Evolutionary conservation across 2,797 vertebrate species (phyloP), one percentile per base, ranked within the genome.

Genomic region (Rhynchonycteris naso): DNA sequence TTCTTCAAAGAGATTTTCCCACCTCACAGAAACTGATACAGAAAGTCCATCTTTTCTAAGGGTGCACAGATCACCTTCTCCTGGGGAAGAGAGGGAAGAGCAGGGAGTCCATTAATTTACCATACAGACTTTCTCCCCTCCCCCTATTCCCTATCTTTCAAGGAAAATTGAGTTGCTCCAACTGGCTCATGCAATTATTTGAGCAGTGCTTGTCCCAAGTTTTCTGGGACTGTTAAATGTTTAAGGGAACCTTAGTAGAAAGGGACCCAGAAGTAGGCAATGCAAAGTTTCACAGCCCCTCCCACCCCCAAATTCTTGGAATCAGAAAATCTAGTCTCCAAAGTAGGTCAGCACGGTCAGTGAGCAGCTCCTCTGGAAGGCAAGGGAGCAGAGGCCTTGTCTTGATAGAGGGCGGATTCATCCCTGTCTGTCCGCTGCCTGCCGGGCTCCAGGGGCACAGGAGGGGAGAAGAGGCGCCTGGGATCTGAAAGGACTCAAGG

Each of bases 331-430:
- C 84, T 93, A 96, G 97, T 92, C 93, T 92, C 91, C 84, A 90
- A 97, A 97, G 97, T 97, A 97, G 97, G 97, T 97, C 97, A 97
- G 88, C 93, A 58, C 65, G 14, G n/a, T 72, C 93, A 88, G 94
- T 79, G 80, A 95, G 93, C 95, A 52, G 96, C 92, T 93, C 78
- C 84, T 93, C 90, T 93, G 90, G 66, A 96, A 94, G 90, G 89
- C 80, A 96, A 94, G 38, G 71, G 93, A 97, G 95, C 94, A 35
- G 63, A 95, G 78, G 95, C 97, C 96, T 94, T 90, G 90, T 96
- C 94, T 95, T 96, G 94, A 74, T 84, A 88, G 95, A 96, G 78
- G 91, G 79, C 38, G 35, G 79, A 84, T 93, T 91, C 91, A 84
- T 95, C 83, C 92, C 59, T 72, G 83, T 56, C 93, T 91, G 86